Evolutionary conservation across 2,113 vertebrate species (phyloP).

Genomic region (Cettia cetti): DNA sequence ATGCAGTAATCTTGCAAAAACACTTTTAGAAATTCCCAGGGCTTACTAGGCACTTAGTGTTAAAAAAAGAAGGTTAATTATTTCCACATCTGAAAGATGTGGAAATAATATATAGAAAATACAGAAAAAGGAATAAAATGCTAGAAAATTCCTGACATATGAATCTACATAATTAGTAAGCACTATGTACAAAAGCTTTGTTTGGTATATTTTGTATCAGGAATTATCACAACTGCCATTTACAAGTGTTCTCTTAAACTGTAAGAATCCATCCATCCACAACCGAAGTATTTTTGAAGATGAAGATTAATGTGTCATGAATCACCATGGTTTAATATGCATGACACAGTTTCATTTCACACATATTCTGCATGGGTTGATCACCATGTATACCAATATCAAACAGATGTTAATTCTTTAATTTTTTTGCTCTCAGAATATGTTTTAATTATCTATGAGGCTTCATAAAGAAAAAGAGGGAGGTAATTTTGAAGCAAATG

Average conservation of each 20-base stretch:
- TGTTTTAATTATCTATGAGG: conserved; percentile 11
- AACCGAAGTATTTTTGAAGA: background rate
- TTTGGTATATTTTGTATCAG: background rate
- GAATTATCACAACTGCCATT: background rate
- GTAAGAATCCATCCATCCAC: background rate
- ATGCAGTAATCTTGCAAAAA: background rate
- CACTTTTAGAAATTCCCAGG: background rate
- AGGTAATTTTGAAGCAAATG: background rate
- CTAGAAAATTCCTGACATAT: background rate
- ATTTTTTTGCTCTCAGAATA: background rate
- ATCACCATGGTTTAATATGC: background rate
- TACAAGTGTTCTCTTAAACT: background rate
- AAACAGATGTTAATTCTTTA: conserved; percentile 24
- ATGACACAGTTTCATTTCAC: conserved; percentile 8
- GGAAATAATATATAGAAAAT: too few species aligned
- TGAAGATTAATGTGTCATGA: background rate
- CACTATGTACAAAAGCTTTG: background rate
- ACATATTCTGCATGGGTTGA: background rate
- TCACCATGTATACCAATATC: conserved; percentile 5
- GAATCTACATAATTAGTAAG: background rate
- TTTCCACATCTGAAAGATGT: too few species aligned
- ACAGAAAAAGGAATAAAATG: background rate
- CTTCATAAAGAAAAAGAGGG: background rate
- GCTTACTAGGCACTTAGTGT: background rate
- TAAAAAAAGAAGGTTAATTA: background rate